Evolutionary conservation across 1,140 invertebrate species (phyloP).

Genomic region (Drosophila rhopaloa): DNA sequence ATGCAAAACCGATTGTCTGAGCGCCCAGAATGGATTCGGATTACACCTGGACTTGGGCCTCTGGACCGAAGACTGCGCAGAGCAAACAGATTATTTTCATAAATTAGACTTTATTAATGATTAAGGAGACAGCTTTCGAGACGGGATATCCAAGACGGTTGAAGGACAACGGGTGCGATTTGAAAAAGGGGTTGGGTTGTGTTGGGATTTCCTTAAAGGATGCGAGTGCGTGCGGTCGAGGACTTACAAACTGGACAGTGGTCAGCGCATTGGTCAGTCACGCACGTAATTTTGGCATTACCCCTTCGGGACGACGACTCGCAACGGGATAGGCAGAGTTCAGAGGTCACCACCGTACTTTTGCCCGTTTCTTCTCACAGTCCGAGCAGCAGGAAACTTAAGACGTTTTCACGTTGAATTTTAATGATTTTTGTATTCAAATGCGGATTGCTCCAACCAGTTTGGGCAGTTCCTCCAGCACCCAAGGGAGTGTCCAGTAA

Average conservation of each 20-base stretch:
- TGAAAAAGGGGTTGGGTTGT: conserved; percentile 36
- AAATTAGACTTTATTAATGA: conserved; percentile 84
- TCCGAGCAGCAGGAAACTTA: conserved; percentile 71
- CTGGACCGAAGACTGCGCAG: conserved; percentile 24
- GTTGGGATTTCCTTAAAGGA: conserved; percentile 51
- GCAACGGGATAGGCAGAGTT: conserved; percentile 68
- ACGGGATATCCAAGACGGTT: conserved; percentile 26
- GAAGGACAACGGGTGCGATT: conserved; percentile 72
- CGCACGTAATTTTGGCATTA: conserved; percentile 71
- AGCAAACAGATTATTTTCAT: conserved; percentile 83
- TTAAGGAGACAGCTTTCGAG: conserved; percentile 67
- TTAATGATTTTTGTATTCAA: conserved; percentile 83
- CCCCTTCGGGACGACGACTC: conserved; percentile 47
- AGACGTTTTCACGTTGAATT: conserved; percentile 79
- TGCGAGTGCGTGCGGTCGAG: conserved; percentile 40
- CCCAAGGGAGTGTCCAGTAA: conserved; percentile 60
- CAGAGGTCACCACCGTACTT: conserved; percentile 83
- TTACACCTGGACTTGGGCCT: conserved; percentile 64
- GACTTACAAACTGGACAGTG: conserved; percentile 72
- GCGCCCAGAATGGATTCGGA: conserved; percentile 48
- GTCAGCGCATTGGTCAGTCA: conserved; percentile 80
- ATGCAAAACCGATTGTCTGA: conserved; percentile 53
- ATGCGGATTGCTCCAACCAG: conserved; percentile 63
- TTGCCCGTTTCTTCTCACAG: conserved; percentile 79
- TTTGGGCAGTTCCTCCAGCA: conserved; percentile 42